phyloP scores from a whole-genome alignment of 2,797 vertebrate species.

The Coreius guichenoti region DNA sequence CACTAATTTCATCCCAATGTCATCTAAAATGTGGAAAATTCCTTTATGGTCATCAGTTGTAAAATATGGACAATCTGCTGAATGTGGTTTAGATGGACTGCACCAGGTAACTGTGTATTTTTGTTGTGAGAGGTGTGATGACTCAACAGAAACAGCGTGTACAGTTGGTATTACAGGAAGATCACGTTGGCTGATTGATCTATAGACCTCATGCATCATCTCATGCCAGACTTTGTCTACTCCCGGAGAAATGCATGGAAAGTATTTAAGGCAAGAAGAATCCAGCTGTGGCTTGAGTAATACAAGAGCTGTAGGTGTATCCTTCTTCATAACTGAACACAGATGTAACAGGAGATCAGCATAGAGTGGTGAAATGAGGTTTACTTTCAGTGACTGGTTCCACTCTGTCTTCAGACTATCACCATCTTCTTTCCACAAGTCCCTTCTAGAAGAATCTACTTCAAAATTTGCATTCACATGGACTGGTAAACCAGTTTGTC shows the following conservation, averaged over 20 bases:
- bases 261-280: constrained; percentile 70
- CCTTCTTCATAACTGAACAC: constrained; percentile 32
- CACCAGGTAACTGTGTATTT: constrained; percentile 70
- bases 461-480: constrained; percentile 88
- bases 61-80: constrained; percentile 65
- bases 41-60: fast-evolving
- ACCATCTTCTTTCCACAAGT: constrained; percentile 77
- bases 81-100: constrained; percentile 62
- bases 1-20: constrained; percentile 74
- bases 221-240: constrained; percentile 74
- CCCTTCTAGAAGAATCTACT: constrained; percentile 78
- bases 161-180: constrained; percentile 78
- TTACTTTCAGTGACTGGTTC: constrained; percentile 79
- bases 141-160: constrained; percentile 33
- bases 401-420: constrained; percentile 74
- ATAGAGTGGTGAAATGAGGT: constrained; percentile 79
- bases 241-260: constrained; percentile 67
- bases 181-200: constrained; percentile 63
- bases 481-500: constrained; percentile 82
- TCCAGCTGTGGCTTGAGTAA: constrained; percentile 22
- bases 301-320: fast-evolving
- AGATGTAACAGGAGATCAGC: constrained; percentile 78
- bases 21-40: constrained; percentile 66
- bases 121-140: neutral
- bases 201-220: constrained; percentile 78